Base-by-base conservation (phyloP, 2,888 invertebrate species). In the Bembecia ichneumoniformis region DNA sequence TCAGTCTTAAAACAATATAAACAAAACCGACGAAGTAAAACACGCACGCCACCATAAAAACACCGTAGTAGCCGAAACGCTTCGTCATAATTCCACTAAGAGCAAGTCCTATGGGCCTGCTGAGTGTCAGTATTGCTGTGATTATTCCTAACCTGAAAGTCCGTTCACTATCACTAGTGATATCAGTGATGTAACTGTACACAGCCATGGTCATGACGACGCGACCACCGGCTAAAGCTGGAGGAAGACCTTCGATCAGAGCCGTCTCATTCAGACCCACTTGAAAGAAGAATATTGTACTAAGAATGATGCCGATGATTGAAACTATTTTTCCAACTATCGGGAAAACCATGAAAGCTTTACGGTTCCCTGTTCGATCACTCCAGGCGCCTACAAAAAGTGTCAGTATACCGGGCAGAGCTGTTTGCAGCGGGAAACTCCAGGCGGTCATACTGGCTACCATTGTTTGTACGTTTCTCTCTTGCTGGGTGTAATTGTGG, bases 371-470 rank as follows among this genome's bases (percentile, higher is more conserved):
- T n/a, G 89, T 88, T 44, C 89, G 82, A 62, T 91, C 91, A 65
- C 89, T 90, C 90, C 90, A 91, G 1, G 90, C 88, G 1, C 91
- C 91, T 13, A 90, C 65, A 54, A 91, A 90, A 5, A 90, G 70
- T 5, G 90, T 86, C 17, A 90, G 70, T 16, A 90, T 66, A 1
- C 89, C 88, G 1, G 91, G 90, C 28, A 91, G 59, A 1, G 89
- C 78, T 5, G 90, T 90, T 61, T 90, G 89, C 15, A 90, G 65
- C 0, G 90, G 83, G 17, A 87, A 88, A 60, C 89, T 89, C 88
- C 89, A 89, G 17, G 89, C 88, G 3, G 88, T 83, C 84, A 90
- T 89, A 28, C 86, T 77, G n/a, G 88, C 84, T n/a, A 90, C 88
- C 63, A 87, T 71, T 13, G 72, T 77, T 57, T 89, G 89, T 1